These are phyloP conservation scores for Cantharis lateralis DNA, from an alignment of 2,888 invertebrate genomes.

Conservation along the genomic window DNA sequence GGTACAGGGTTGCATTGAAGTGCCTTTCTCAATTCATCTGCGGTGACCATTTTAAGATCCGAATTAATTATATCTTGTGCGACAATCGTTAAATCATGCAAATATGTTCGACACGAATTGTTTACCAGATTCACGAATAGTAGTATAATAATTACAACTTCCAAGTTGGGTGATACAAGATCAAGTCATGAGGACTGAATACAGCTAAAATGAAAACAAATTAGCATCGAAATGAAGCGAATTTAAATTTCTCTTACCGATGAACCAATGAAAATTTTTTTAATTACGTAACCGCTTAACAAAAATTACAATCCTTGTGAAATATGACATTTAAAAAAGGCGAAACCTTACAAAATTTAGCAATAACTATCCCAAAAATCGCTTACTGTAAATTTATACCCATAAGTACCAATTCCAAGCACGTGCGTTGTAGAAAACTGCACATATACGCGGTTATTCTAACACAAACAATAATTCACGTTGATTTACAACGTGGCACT, in stretches of 20 bases:
- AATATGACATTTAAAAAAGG: not conserved
- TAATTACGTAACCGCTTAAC: not conserved
- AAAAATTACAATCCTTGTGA: not conserved
- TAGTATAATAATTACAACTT: not conserved
- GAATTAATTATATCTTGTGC: not conserved
- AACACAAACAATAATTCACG: conserved; percentile 1
- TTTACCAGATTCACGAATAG: not conserved
- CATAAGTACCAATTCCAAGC: conserved; percentile 1
- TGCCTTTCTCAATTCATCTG: not conserved
- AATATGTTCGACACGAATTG: not conserved
- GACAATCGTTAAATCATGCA: not conserved
- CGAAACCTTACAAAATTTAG: not conserved
- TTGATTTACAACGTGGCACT: not conserved
- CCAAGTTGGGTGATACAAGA: not conserved
- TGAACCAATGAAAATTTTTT: not conserved
- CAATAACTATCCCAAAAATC: not conserved
- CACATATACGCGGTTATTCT: conserved; percentile 1
- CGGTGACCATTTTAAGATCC: not conserved
- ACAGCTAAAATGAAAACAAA: not conserved
- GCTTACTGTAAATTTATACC: conserved; percentile 2
- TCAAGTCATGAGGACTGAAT: not conserved
- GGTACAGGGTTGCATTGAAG: not conserved
- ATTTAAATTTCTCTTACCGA: not conserved
- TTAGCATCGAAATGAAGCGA: not conserved
- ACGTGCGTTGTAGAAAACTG: conserved; percentile 4